Conservation (phyloP, 2,113 vertebrate genomes). For the Holacanthus passer region DNA sequence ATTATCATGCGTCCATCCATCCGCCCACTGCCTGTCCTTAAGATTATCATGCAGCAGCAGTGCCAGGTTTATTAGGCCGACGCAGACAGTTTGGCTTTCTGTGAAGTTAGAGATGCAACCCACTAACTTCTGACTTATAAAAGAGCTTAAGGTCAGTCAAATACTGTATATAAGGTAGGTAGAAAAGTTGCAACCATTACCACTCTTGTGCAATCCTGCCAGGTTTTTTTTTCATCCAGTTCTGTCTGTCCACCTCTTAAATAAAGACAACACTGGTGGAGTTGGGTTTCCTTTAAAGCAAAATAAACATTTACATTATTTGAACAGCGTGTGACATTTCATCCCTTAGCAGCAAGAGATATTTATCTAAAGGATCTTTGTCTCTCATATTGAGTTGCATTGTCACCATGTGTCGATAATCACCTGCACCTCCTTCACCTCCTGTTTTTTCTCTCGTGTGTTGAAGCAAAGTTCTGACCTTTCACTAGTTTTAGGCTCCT, state of each 20-base stretch:
- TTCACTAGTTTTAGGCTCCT: background rate
- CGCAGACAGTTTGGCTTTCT: constrained; percentile 8
- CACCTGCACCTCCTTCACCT: background rate
- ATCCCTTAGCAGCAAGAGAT: background rate
- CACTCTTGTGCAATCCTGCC: background rate
- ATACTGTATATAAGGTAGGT: background rate
- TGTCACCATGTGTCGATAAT: constrained; percentile 2
- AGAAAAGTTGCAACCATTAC: background rate
- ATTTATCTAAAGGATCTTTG: background rate
- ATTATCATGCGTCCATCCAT: constrained; percentile 52
- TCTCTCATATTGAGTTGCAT: background rate
- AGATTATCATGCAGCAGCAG: constrained; percentile 31
- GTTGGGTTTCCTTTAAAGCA: constrained; percentile 13
- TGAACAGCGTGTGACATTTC: constrained; percentile 11
- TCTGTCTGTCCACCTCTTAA: background rate
- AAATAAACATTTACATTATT: constrained; percentile 10
- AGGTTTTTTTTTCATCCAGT: background rate
- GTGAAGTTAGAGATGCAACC: background rate
- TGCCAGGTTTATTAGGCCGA: constrained; percentile 38
- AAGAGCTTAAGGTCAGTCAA: background rate
- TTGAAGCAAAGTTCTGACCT: background rate
- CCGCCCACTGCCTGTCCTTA: constrained; percentile 37
- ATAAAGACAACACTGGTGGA: constrained; percentile 2
- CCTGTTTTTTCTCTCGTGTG: background rate
- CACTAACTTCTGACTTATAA: background rate